Percentiles rank a stretch among this genome's conserved stretches.
Evolutionary conservation across 2,888 invertebrate species (phyloP).

Genomic region (Drosophila mimetica): DNA sequence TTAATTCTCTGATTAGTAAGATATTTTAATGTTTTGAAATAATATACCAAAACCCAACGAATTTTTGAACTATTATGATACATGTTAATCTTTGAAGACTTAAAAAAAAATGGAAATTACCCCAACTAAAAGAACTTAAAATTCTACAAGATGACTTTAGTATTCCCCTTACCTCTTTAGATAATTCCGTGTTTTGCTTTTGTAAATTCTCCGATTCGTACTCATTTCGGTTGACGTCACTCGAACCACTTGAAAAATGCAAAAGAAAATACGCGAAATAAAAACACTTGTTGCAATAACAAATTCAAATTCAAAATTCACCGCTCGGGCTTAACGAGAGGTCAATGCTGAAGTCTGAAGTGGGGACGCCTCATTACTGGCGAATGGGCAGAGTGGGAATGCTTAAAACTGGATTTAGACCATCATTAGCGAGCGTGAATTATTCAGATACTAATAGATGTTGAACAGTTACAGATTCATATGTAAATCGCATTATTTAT

Average conservation of each 20-base stretch:
- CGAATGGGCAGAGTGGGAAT: background rate
- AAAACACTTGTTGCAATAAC: conserved; percentile 44
- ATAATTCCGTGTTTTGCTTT: conserved; percentile 4
- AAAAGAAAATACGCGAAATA: conserved; percentile 41
- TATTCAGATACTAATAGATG: conserved; percentile 33
- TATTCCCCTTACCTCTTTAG: conserved; percentile 1
- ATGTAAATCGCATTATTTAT: conserved; percentile 70
- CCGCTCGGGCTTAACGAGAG: conserved; percentile 64
- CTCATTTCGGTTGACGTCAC: conserved; percentile 53
- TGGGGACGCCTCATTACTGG: conserved; percentile 42
- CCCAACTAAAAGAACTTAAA: background rate
- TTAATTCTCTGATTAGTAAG: too few species aligned
- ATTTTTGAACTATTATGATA: too few species aligned
- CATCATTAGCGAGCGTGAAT: conserved; percentile 30
- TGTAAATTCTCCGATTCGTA: conserved; percentile 6
- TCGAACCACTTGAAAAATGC: conserved; percentile 64
- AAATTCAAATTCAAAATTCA: conserved; percentile 42
- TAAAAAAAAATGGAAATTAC: too few species aligned
- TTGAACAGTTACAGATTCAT: conserved; percentile 47
- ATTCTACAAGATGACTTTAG: background rate
- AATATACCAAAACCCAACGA: too few species aligned
- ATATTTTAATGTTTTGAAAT: too few species aligned
- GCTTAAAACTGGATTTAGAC: conserved; percentile 30
- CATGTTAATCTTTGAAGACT: too few species aligned
- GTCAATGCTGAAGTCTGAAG: conserved; percentile 63